Evolutionary conservation across 2,797 vertebrate species (phyloP).

Genomic region (Macroramphosus scolopax): DNA sequence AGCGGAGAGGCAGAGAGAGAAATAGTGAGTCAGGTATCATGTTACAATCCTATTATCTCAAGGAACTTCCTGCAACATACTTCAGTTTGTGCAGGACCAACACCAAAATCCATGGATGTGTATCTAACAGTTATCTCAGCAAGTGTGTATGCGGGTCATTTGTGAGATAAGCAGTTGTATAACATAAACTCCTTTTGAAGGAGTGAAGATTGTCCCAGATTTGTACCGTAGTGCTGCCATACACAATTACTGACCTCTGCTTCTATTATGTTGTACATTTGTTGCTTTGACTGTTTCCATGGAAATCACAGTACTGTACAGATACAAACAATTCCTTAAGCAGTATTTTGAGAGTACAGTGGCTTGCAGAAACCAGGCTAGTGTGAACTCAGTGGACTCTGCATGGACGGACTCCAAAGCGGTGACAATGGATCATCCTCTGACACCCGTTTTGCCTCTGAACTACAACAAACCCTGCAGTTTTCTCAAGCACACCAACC

Average conservation of each 20-base stretch:
- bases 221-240: not conserved
- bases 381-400: slow-evolving; percentile 11
- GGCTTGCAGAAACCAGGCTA: slow-evolving; percentile 8
- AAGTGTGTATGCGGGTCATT: slow-evolving; percentile 1
- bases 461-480: slow-evolving; percentile 43
- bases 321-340: not conserved
- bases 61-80: slow-evolving; percentile 44
- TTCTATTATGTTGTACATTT: not conserved
- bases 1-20: not conserved
- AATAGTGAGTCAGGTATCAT: slow-evolving; percentile 15
- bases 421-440: slow-evolving; percentile 17
- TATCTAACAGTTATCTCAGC: slow-evolving; percentile 40
- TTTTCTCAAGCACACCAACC: slow-evolving; percentile 53
- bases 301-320: no score
- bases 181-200: slow-evolving; percentile 27
- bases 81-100: slow-evolving; percentile 34
- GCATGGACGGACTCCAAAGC: slow-evolving; percentile 5
- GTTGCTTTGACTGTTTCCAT: no score
- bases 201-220: slow-evolving; percentile 4
- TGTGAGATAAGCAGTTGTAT: slow-evolving; percentile 61
- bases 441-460: slow-evolving; percentile 34
- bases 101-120: slow-evolving; percentile 10
- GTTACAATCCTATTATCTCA: slow-evolving; percentile 38
- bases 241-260: not conserved
- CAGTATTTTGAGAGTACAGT: not conserved